A percentile compares a stretch with the other conserved stretches of the same genome.
Conservation (phyloP, 2,113 vertebrate species). For the Microcebus murinus region DNA sequence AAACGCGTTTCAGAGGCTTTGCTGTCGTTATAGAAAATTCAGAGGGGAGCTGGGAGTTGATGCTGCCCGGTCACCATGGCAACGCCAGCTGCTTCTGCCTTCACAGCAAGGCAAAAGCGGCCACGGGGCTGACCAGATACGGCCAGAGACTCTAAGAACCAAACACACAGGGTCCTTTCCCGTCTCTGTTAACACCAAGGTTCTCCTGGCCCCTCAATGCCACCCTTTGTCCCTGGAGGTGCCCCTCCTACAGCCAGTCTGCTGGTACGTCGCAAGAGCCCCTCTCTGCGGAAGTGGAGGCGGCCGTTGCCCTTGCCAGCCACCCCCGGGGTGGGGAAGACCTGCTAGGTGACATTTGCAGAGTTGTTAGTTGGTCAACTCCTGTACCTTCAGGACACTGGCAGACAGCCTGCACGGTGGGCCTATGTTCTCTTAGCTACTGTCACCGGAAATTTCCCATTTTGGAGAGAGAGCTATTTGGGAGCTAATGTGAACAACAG, state of each 20-base stretch:
- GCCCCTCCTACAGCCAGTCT: neutral
- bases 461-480: neutral
- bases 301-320: neutral
- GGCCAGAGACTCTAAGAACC: neutral
- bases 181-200: neutral
- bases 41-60: constrained; percentile 48
- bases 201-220: neutral
- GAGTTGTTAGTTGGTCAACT: neutral
- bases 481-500: neutral
- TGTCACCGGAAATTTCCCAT: neutral
- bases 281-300: neutral
- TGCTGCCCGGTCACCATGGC: constrained; percentile 66
- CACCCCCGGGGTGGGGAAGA: neutral
- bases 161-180: neutral
- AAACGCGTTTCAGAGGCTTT: constrained; percentile 30
- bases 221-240: neutral
- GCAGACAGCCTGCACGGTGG: neutral
- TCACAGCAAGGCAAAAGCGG: neutral
- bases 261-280: neutral
- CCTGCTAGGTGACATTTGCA: neutral
- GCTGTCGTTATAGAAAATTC: constrained; percentile 39
- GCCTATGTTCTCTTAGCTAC: neutral
- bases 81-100: constrained; percentile 60
- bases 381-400: neutral
- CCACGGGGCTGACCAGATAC: neutral